Base-by-base conservation (phyloP, 2,113 vertebrate genomes). In the Holacanthus passer region DNA sequence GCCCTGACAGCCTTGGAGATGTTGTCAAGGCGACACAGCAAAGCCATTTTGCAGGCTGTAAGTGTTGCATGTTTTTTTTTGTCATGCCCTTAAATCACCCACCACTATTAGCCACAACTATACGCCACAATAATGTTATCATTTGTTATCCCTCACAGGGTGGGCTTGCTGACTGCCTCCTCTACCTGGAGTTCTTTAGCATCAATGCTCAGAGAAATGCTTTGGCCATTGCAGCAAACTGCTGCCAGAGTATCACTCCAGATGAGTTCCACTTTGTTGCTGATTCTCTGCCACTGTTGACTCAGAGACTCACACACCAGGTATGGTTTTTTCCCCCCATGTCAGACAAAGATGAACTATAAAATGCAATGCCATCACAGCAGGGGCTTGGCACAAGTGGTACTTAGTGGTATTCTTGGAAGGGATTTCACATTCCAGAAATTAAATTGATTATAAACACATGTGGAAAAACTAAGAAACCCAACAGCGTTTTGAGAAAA, bases 181-280 rank as follows among this genome's bases (percentile, higher is more conserved):
- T 99, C 22, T 99, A 99, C 92, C 95, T 99, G 81, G 98, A 99
- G 87, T 99, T 99, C 96, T 99, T 99, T 93, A 99, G 98, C 94
- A 99, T 99, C 94, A 99, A 99, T 87, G 98, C 98, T 89, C 98
- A 99, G 95, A 97, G 98, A 94, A 99, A 99, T 55, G 98, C 98
- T 5, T 93, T 99, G 92, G 98, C 98, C 87, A 99, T 99, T 43
- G 98, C 98, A 87, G 98, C 98, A 81, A 99, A 99, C 94, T 99
- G 98, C 95, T 99, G 98, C 93, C 98, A 99, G 95, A 99, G 98
- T 87, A 99, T 99, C 89, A 99, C 97, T 24, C 97, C 98, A 73
- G 98, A 99, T 73, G 98, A 99, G 92, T 99, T 99, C 94, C 97
- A 99, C 96, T 99, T 99, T 94, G 98, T 99, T 82, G 97, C 97